Evolutionary conservation across 2,113 vertebrate genomes (phyloP), one percentile per base, ranked within the genome.

Genomic region (Oenanthe melanoleuca): DNA sequence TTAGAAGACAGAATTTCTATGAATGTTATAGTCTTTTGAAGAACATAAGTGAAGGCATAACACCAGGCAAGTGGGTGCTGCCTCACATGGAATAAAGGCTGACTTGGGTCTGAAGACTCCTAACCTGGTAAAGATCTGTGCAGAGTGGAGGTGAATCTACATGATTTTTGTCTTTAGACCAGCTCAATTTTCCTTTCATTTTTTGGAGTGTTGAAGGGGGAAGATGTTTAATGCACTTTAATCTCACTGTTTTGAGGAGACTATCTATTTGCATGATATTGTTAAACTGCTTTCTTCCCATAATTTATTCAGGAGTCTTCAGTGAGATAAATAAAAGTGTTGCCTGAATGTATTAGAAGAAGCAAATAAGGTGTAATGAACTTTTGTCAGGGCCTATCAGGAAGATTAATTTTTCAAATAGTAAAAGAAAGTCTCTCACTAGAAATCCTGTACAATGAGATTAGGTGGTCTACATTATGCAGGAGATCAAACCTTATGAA

Each of bases 161-260:
- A 11, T 21, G 3, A 4, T 16, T 15, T 44, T 28, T 34, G 6
- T 25, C 14, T 84, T 73, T 33, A 45, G 28, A 49, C 7, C 24
- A 87, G 11, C 7, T 56, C 40, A 25, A 9, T 50, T 85, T 77
- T 49, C 14, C 9, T 33, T 44, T n/a, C 2, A 6, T 26, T 15
- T 14, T 37, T 31, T 10, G 8, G 14, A 22, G 1, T 33, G 8
- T 7, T 71, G 59, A n/a, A 4, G 2, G 8, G 6, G 8, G 3
- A 9, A 40, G 21, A 22, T 18, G 22, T 8, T 57, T 81, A 70
- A 40, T 50, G 9, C 29, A 33, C 34, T 67, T 57, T 33, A 72
- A 38, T 75, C 49, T 90, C 23, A 38, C 34, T 80, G 8, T 75
- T 94, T 64, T 66, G 23, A 47, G 49, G 24, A 59, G 52, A 53